Evolutionary conservation across 1,140 invertebrate genomes (phyloP), one percentile per base, ranked within the genome.

Genomic region (Octopus bimaculoides): DNA sequence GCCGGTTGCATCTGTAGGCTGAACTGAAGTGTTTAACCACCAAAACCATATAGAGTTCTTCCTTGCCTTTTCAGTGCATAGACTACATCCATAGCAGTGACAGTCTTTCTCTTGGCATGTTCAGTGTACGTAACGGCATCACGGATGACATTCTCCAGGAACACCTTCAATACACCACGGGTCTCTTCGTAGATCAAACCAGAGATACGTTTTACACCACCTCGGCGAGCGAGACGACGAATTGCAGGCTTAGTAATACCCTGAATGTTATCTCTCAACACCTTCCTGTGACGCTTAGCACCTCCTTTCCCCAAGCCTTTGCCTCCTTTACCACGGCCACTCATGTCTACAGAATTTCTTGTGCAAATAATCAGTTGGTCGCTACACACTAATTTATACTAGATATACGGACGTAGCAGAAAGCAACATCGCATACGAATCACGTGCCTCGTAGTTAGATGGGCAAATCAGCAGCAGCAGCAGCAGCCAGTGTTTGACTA

Each of bases 41-140:
- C 66, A 20, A 71, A 71, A 0, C 66, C 66, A 17, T 71, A 71
- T 5, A 71, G 66, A 6, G 66, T 71, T 71, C 66, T 9, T 8
- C 66, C 66, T 71, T 71, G 66, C 26, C 66, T 71, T 20, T 71
- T 71, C 14, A 71, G 26, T 17, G 66, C 66, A 71, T 71, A 96
- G 41, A 96, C 95, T 17, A 96, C 94, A 87, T 96, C 95, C 95
- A 96, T 96, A 77, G 95, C 94, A 10, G 95, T 96, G 61, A 93
- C 92, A 26, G 95, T 96, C 90, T 95, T 96, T 82, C 94, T 91
- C 90, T 95, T 95, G 82, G 94, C 94, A 88, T 95, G 94, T 88
- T 95, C 94, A 12, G 94, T 94, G 90, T 95, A 95, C n/a, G 94
- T 95, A 77, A 95, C 94, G 12, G 94, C 94, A 89, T 95, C 95